Evolutionary conservation across 2,888 invertebrate genomes (phyloP).

Genomic region (Seladonia tumulorum): DNA sequence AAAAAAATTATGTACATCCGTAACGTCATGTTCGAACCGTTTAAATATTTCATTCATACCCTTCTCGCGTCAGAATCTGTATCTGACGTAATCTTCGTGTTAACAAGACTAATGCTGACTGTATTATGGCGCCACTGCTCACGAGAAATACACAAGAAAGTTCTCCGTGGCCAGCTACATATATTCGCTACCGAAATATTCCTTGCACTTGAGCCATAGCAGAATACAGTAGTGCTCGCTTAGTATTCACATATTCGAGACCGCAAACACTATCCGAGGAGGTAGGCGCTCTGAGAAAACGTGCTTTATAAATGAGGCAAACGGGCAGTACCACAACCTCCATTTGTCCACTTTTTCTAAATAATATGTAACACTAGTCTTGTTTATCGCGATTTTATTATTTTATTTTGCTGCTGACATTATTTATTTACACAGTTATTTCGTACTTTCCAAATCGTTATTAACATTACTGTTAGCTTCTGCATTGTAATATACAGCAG

Average conservation of each 20-base stretch:
- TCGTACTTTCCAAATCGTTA: too few relatives aligned
- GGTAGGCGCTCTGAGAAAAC: background rate
- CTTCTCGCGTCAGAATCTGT: too few relatives aligned
- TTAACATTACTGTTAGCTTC: too few relatives aligned
- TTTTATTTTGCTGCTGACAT: too few relatives aligned
- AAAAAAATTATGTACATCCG: too few relatives aligned
- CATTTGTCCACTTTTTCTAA: background rate
- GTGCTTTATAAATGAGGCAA: background rate
- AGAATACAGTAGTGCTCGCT: background rate
- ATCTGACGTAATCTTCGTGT: background rate
- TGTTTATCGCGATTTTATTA: too few relatives aligned
- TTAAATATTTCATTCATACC: too few relatives aligned
- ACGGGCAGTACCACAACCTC: background rate
- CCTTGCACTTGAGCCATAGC: background rate
- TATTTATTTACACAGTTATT: too few relatives aligned
- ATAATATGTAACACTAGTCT: too few relatives aligned
- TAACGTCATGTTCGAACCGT: too few relatives aligned
- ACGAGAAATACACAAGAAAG: background rate
- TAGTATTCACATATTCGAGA: constrained; percentile 1
- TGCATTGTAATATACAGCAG: too few relatives aligned
- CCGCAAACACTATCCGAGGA: background rate
- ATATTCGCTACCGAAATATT: constrained; percentile 2
- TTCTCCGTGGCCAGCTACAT: background rate
- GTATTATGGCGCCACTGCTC: background rate
- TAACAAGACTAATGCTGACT: background rate